Evolutionary conservation across 2,797 vertebrate genomes (phyloP).

Genomic region (Phoebastria nigripes): DNA sequence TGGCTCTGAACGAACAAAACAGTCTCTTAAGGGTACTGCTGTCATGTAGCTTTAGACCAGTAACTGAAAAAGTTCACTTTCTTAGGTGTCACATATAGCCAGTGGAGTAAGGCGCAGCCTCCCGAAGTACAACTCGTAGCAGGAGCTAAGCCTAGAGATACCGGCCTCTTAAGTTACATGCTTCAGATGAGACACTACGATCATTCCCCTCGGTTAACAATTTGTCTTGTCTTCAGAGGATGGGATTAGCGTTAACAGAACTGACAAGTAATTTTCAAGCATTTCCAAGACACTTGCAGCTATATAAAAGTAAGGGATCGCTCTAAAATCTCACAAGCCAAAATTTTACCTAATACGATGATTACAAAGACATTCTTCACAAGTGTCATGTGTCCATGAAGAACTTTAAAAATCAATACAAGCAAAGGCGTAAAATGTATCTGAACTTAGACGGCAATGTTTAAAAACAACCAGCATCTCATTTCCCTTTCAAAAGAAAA

Average conservation of each 20-base stretch:
- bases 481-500: background rate
- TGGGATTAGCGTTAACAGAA: background rate
- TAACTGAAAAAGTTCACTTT: background rate
- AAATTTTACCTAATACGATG: background rate
- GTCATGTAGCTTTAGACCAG: background rate
- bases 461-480: conserved; percentile 7
- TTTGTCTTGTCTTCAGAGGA: background rate
- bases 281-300: background rate
- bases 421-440: background rate
- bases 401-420: background rate
- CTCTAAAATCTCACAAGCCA: background rate
- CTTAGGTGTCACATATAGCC: background rate
- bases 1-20: background rate
- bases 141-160: background rate
- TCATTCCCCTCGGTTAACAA: background rate
- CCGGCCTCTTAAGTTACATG: rapidly evolving
- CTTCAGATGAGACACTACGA: background rate
- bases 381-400: background rate
- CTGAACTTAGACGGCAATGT: background rate
- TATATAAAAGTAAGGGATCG: background rate
- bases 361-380: background rate
- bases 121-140: rapidly evolving
- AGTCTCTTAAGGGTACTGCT: background rate
- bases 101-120: background rate
- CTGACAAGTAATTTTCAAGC: background rate